Percentiles rank a stretch among this genome's conserved stretches.
These are phyloP conservation scores for Gila orcuttii DNA, from an alignment of 2,113 vertebrate genomes.

Conservation along the genomic window DNA sequence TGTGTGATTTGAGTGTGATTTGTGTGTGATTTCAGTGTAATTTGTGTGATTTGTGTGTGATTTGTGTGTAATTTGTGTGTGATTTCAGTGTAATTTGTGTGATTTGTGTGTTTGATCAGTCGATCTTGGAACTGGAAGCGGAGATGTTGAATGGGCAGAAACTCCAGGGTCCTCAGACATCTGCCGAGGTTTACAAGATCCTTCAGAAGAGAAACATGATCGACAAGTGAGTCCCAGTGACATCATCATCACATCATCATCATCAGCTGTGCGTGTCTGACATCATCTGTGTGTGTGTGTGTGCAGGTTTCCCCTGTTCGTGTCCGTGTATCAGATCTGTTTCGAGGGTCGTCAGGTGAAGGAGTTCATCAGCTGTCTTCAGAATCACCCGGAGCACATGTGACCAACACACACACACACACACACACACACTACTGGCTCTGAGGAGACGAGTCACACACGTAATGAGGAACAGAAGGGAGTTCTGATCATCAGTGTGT, in stretches of 20 bases:
- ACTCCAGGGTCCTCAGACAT: conserved; percentile 86
- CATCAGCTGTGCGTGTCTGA: neutral
- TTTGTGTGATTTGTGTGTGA: no score
- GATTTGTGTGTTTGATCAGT: conserved; percentile 62
- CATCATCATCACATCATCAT: neutral
- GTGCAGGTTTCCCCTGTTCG: conserved; percentile 84
- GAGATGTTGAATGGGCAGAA: conserved; percentile 92
- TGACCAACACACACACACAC: conserved; percentile 56
- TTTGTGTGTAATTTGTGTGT: no score
- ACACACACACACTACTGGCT: neutral
- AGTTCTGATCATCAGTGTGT: neutral
- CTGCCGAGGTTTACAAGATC: conserved; percentile 71
- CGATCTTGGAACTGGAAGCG: conserved; percentile 81
- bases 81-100: no score
- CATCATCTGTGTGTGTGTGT: neutral
- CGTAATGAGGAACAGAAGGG: no score
- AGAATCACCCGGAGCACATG: conserved; percentile 84
- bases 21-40: no score
- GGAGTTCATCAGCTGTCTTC: conserved; percentile 84
- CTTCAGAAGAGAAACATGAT: conserved; percentile 67
- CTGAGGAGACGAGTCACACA: no score
- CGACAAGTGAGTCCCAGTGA: conserved; percentile 67
- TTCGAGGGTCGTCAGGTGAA: conserved; percentile 79
- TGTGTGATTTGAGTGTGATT: no score
- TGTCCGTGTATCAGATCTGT: conserved; percentile 83